Evolutionary conservation across 1,140 invertebrate species (phyloP).

Genomic region (Sinella curviseta): DNA sequence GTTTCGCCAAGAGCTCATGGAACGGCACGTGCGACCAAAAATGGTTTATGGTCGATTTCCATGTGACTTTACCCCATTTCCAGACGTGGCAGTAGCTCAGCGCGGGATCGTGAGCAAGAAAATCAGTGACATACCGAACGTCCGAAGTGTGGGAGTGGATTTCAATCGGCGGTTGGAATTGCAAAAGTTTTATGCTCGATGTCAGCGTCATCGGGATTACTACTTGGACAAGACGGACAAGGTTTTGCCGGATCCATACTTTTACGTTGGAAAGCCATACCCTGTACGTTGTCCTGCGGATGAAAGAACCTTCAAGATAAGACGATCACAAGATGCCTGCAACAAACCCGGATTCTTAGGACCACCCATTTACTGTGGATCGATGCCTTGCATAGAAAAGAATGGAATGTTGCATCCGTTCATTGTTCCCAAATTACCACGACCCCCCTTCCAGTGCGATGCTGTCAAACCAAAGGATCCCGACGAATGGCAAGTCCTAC

Average conservation of each 20-base stretch:
- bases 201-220: slow-evolving; percentile 40
- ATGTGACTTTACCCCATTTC: slow-evolving; percentile 36
- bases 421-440: slow-evolving; percentile 30
- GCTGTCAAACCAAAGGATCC: not conserved
- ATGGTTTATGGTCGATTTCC: slow-evolving; percentile 41
- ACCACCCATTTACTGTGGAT: slow-evolving; percentile 32
- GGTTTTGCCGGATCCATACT: slow-evolving; percentile 32
- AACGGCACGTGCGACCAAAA: slow-evolving; percentile 31
- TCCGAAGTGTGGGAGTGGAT: slow-evolving; percentile 37
- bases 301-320: slow-evolving; percentile 45
- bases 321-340: slow-evolving; percentile 31
- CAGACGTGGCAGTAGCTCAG: slow-evolving; percentile 38
- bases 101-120: slow-evolving; percentile 19
- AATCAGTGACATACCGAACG: slow-evolving; percentile 33
- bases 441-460: slow-evolving; percentile 41
- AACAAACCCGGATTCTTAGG: slow-evolving; percentile 36
- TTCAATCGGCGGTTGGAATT: slow-evolving; percentile 16
- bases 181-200: slow-evolving; percentile 23
- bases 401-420: slow-evolving; percentile 35
- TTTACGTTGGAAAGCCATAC: slow-evolving; percentile 36
- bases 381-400: slow-evolving; percentile 43
- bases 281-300: slow-evolving; percentile 42
- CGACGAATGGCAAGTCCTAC: slow-evolving; percentile 22
- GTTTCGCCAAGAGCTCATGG: slow-evolving; percentile 40
- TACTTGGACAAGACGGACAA: slow-evolving; percentile 45